Evolutionary conservation across 1,140 invertebrate genomes (phyloP).

Genomic region (Hycleus cichorii): DNA sequence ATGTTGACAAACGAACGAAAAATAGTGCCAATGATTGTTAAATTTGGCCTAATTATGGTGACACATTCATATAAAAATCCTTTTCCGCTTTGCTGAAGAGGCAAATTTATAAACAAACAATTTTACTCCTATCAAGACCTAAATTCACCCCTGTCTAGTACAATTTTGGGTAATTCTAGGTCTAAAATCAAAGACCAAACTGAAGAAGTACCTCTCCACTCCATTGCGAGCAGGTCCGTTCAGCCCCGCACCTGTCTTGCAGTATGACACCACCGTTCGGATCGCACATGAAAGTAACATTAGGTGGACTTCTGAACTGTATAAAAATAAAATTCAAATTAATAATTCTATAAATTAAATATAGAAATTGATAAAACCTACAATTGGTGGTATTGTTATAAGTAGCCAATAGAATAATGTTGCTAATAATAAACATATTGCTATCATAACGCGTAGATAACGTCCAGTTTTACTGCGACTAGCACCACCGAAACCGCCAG

Average conservation of each 20-base stretch:
- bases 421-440: conserved; percentile 56
- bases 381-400: conserved; percentile 55
- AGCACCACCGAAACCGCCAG: conserved; percentile 42
- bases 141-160: too few relatives aligned
- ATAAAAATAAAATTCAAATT: conserved; percentile 6
- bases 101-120: too few relatives aligned
- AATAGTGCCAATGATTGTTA: too few relatives aligned
- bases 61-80: too few relatives aligned
- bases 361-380: conserved; percentile 29
- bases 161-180: too few relatives aligned
- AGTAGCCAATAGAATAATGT: conserved; percentile 60
- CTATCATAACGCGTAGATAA: conserved; percentile 59
- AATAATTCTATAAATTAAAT: conserved; percentile 14
- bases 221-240: conserved; percentile 57
- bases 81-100: too few relatives aligned
- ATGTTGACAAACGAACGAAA: too few relatives aligned
- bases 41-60: too few relatives aligned
- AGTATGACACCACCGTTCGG: conserved; percentile 54
- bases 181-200: too few relatives aligned
- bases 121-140: too few relatives aligned
- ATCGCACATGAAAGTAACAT: conserved; percentile 61
- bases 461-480: conserved; percentile 40
- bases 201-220: conserved; percentile 34
- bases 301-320: conserved; percentile 47
- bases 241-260: conserved; percentile 58